Evolutionary conservation across 35 echinoderm and acorn worm genomes (phyloP), one percentile per base, ranked within the genome.

Genomic region (Apostichopus californicus): DNA sequence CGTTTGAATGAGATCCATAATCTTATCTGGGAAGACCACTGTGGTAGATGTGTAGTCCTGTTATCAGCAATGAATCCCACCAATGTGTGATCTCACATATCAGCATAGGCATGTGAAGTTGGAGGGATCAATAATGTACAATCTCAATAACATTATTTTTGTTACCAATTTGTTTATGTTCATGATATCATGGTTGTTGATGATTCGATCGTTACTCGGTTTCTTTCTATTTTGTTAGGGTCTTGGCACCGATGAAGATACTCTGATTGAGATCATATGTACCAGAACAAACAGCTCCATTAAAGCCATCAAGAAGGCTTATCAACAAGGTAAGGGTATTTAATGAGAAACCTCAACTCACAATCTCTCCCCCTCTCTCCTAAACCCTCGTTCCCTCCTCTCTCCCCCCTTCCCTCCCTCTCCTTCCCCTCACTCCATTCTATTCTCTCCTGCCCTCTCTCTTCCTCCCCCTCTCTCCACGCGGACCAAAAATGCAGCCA

Each of bases 211-310:
- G 85, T 60, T 8, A 6, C 46, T 79, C 34, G n/a, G 5, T 92
- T 86, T 17, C 56, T 9, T 53, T 90, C 79, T 86, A 23, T 61
- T 68, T 82, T 96, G 28, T 17, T 20, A 98, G 96, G 97, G 95
- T 73, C 93, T 96, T 17, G 94, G 95, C 13, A 98, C 95, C 8
- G 95, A 98, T 93, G 97, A 98, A 80, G 93, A 96, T 55, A 82
- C 92, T 3, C 60, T 98, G 95, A 98, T 98, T 92, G 97, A 98
- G 61, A 96, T 98, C 55, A 86, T 98, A 3, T 98, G 97, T 81
- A 98, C 95, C 14, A 79, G 97, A 65, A 96, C 92, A 52, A 96
- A 96, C 88, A 88, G 91, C 73, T 94, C 95, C 9, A 96, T 98
- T 9, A 91, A 96, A 79, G 97, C 97, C 22, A 96, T 96, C 87